Evolutionary conservation across 2,113 vertebrate genomes (phyloP).

Genomic region (Hemibagrus wyckioides): DNA sequence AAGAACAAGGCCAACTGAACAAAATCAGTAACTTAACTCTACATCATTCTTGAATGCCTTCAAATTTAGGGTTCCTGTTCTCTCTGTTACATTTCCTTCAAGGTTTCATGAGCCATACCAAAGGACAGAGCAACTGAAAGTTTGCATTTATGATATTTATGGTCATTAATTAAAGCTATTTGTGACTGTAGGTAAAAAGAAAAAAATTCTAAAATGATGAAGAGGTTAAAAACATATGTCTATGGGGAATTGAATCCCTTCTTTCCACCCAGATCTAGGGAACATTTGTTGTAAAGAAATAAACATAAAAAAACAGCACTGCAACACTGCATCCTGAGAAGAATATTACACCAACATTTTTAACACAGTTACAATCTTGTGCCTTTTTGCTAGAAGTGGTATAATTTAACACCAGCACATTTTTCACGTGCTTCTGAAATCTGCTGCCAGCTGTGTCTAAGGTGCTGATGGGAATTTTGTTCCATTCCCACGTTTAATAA

Average conservation of each 20-base stretch:
- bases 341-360: constrained; percentile 6
- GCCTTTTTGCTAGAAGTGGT: constrained; percentile 1
- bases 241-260: neutral
- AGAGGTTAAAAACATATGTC: neutral
- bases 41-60: neutral
- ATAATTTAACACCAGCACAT: neutral
- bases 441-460: constrained; percentile 1
- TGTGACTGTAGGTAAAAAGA: neutral
- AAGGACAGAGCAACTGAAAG: neutral
- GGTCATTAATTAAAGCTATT: neutral
- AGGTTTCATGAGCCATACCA: neutral
- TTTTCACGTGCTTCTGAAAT: neutral
- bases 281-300: neutral
- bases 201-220: neutral
- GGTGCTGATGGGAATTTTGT: neutral
- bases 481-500: neutral
- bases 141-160: neutral
- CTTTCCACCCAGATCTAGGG: neutral
- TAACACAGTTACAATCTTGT: constrained; percentile 20
- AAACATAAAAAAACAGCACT: neutral
- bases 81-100: neutral
- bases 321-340: constrained; percentile 48
- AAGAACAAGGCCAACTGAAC: neutral
- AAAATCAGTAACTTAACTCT: neutral
- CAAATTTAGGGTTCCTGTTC: neutral